Evolutionary conservation across 2,113 vertebrate genomes (phyloP).

Genomic region (Triplophysa tibetana): DNA sequence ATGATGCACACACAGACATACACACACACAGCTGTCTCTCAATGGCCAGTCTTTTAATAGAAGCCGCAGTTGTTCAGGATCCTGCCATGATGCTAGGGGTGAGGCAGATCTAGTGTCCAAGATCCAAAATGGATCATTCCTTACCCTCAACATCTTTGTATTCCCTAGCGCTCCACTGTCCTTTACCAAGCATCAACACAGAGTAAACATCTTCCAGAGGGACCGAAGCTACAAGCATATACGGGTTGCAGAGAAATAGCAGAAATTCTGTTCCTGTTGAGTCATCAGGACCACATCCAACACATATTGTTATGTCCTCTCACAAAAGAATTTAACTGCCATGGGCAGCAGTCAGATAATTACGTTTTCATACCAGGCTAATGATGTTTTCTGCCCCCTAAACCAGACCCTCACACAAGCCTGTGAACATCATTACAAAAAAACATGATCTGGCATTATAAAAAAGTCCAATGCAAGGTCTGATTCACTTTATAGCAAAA

Average conservation of each 20-base stretch:
- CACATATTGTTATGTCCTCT: neutral
- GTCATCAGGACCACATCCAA: neutral
- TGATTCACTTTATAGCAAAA: neutral
- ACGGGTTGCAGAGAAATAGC: neutral
- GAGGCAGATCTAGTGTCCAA: conserved; percentile 29
- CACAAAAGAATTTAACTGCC: neutral
- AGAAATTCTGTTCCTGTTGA: conserved; percentile 13
- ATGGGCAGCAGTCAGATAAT: neutral
- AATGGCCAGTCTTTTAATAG: conserved; percentile 53
- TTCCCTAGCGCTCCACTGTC: neutral
- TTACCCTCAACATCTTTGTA: conserved; percentile 4
- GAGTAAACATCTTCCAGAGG: neutral
- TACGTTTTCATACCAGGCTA: neutral
- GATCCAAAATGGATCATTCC: conserved; percentile 35
- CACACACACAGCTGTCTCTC: conserved; percentile 42
- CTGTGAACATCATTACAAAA: too few relatives aligned
- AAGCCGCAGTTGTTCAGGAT: conserved; percentile 43
- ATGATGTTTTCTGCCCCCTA: neutral
- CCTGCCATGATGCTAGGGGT: conserved; percentile 29
- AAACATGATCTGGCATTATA: neutral
- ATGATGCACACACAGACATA: conserved; percentile 32
- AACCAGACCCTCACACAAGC: neutral
- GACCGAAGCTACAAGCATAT: neutral
- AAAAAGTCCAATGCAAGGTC: neutral
- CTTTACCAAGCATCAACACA: conserved; percentile 5